Evolutionary conservation across 2,797 vertebrate genomes (phyloP), one percentile per base, ranked within the genome.

Genomic region (Macrochelys suwanniensis): DNA sequence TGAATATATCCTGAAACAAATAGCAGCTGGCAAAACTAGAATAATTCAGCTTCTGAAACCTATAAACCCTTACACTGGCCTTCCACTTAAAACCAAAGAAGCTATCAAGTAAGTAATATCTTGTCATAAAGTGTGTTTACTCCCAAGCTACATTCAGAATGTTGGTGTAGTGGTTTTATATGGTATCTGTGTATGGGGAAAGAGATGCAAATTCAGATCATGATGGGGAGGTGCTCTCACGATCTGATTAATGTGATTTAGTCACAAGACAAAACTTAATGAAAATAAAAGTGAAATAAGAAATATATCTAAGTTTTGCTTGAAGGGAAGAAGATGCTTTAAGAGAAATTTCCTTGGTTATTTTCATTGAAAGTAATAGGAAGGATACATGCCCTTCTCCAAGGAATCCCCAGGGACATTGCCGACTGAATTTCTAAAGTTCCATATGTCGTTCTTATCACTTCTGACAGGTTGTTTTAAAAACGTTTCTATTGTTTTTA

Each of bases 61-160:
- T 94, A 91, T 99, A 93, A 98, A 98, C 97, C 90, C 87, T 57
- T 98, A 98, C 95, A 99, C 98, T 1, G 99, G 99, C 50, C 98
- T 99, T 84, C 99, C 99, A 1, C 87, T 81, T 81, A 98, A 98
- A 91, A 99, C 98, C 68, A 98, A 98, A 95, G 98, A 97, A 95
- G 98, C 97, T 68, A 96, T 98, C n/a, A 98, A 97, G 98, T 98
- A 97, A 95, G 97, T 47, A 51, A 21, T 59, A 17, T 26, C 17
- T 79, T 96, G 71, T 87, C 45, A 65, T 37, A 86, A 65, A 81
- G 54, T 19, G 3, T 21, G 28, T 87, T 85, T 89, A 26, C 45
- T 90, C 2, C 1, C 71, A 50, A 77, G 7, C 2, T 79, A 56
- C 53, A 12, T 81, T 42, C 47, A 89, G 85, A 94, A 50, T 79